Evolutionary conservation across 1,140 invertebrate species (phyloP).

Genomic region (Tribolium madens): DNA sequence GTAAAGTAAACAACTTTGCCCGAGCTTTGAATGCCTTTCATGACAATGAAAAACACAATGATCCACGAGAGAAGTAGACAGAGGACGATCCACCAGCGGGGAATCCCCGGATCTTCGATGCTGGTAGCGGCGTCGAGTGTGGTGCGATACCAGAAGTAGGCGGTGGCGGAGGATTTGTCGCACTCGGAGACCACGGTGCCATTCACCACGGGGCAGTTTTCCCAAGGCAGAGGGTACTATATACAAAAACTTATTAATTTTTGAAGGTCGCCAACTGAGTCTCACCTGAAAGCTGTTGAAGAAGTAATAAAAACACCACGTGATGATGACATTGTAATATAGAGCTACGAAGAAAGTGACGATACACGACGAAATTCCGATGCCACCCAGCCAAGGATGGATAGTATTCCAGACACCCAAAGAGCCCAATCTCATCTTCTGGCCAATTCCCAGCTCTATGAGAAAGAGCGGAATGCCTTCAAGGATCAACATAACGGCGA

Average conservation of each 20-base stretch:
- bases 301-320: constrained; percentile 97
- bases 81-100: constrained; percentile 95
- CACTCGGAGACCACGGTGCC: constrained; percentile 81
- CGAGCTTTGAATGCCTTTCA: constrained; percentile 98
- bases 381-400: constrained; percentile 91
- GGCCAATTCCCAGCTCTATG: constrained; percentile 94
- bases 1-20: constrained; percentile 98
- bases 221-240: constrained; percentile 86
- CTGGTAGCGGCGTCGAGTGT: constrained; percentile 86
- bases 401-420: constrained; percentile 95
- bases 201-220: constrained; percentile 81
- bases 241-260: constrained; percentile 59
- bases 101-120: constrained; percentile 84
- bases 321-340: constrained; percentile 99
- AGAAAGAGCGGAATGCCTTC: constrained; percentile 95
- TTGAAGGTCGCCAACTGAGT: constrained; percentile 40
- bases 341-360: constrained; percentile 93
- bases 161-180: constrained; percentile 84
- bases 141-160: constrained; percentile 90
- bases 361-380: constrained; percentile 90
- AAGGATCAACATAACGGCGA: constrained; percentile 91
- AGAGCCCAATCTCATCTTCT: constrained; percentile 88
- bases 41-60: constrained; percentile 96
- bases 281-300: constrained; percentile 89
- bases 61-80: constrained; percentile 94